Conservation (phyloP, 2,113 vertebrate species). For the Bufo gargarizans region DNA sequence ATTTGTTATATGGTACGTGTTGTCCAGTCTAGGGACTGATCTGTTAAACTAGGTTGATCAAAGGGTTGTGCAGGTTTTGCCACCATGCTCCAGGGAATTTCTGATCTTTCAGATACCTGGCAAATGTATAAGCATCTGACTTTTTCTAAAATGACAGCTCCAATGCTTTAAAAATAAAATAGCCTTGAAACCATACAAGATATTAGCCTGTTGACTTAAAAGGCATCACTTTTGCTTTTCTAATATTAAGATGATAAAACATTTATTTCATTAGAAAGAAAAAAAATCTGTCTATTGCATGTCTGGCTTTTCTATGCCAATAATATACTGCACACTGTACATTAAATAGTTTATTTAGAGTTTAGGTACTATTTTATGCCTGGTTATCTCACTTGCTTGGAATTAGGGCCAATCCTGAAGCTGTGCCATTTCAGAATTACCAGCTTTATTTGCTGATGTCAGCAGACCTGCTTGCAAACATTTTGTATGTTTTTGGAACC, state of each 20-base stretch:
- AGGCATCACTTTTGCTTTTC: neutral
- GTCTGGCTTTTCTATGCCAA: too few species aligned
- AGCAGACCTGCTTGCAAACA: too few species aligned
- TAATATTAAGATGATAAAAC: neutral
- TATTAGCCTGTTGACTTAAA: neutral
- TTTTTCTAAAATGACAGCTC: conserved; percentile 34
- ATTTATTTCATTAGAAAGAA: neutral
- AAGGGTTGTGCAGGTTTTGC: conserved; percentile 43
- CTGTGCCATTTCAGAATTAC: too few species aligned
- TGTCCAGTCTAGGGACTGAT: conserved; percentile 46
- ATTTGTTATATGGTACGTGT: conserved; percentile 33
- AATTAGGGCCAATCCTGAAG: too few species aligned
- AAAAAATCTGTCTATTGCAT: neutral
- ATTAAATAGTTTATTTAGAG: too few species aligned
- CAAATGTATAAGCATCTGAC: conserved; percentile 39
- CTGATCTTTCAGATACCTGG: conserved; percentile 45
- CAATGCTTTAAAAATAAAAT: conserved; percentile 23
- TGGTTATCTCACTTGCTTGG: too few species aligned
- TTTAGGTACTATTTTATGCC: too few species aligned
- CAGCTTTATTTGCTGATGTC: too few species aligned
- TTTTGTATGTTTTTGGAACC: too few species aligned
- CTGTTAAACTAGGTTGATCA: conserved; percentile 52
- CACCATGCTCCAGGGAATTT: conserved; percentile 34
- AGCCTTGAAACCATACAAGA: neutral
- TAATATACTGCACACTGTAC: too few species aligned